Evolutionary conservation across 2,797 vertebrate species (phyloP), one percentile per base, ranked within the genome.

Genomic region (Cetoscarus ocellatus): DNA sequence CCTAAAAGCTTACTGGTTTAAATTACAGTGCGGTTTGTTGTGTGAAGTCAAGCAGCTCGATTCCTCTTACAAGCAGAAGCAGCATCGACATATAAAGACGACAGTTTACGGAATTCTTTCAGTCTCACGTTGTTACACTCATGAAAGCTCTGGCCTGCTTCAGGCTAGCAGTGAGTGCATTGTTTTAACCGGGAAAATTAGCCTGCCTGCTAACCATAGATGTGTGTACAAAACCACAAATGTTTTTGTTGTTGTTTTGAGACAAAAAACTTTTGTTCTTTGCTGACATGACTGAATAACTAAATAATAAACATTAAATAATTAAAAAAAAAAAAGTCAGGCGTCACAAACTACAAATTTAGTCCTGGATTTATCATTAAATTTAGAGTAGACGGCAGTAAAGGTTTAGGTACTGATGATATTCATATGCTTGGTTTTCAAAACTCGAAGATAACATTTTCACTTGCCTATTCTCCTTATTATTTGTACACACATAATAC

Each of bases 1-100:
- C 95, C 94, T 94, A 76, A 89, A 93, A 95, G 94, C 83, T 91
- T 66, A 71, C 75, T 79, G 67, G 71, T 85, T 63, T 66, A 73
- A 76, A 70, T 76, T 48, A 58, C 40, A 7, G 8, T n/a, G 58
- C 14, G 42, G 52, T 36, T 38, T 51, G 7, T 8, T 10, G 14
- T 59, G 11, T 17, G 15, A 1, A 0, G 7, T 7, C 4, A 0
- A 1, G 0, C 1, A 0, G 3, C 15, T 6, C 2, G 7, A 27
- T 10, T 27, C 19, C n/a, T 11, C 11, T 14, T 0, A 5, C 2
- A 14, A 39, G 39, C 17, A 44, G 0, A 66, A 19, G 3, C 7
- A 27, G 4, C 27, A 27, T 27, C 27, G 4, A 6, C 0, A 38
- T 7, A 6, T 10, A 5, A 7, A 7, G 17, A 27, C 27, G 27